These are phyloP conservation scores for Drosophila nasuta DNA, from an alignment of 1,140 invertebrate species.

Conservation along the genomic window DNA sequence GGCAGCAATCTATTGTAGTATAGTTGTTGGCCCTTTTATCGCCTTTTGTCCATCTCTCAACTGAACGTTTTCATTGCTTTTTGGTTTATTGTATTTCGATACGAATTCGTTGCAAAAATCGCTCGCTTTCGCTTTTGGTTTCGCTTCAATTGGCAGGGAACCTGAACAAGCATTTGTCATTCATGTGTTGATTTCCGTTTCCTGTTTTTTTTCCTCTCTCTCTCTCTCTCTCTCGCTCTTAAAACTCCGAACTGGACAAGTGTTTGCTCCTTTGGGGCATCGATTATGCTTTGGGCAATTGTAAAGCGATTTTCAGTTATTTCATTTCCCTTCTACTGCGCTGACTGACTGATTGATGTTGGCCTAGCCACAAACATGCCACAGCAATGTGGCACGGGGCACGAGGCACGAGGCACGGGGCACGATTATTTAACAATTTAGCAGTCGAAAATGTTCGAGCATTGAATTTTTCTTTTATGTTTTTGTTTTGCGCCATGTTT, in stretches of 20 bases:
- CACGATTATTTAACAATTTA: constrained; percentile 82
- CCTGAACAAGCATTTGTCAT: constrained; percentile 77
- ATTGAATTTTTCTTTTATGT: constrained; percentile 24
- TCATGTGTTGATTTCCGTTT: constrained; percentile 84
- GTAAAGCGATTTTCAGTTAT: constrained; percentile 84
- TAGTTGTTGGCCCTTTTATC: constrained; percentile 73
- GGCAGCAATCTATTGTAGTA: constrained; percentile 59
- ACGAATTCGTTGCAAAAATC: constrained; percentile 37
- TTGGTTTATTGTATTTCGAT: constrained; percentile 48
- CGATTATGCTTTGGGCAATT: constrained; percentile 78
- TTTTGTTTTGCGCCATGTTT: constrained; percentile 15
- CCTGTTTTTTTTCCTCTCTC: constrained; percentile 37
- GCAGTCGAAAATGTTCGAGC: constrained; percentile 57
- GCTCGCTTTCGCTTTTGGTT: background rate
- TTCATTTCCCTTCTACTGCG: constrained; percentile 45
- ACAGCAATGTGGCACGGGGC: constrained; percentile 25
- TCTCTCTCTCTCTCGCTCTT: background rate
- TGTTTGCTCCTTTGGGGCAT: constrained; percentile 83
- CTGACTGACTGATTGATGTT: constrained; percentile 70
- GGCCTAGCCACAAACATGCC: constrained; percentile 73
- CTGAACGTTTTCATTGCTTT: constrained; percentile 7
- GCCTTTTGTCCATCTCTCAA: constrained; percentile 57
- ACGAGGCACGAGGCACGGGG: constrained; percentile 1
- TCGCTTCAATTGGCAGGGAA: constrained; percentile 54
- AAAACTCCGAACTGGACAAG: constrained; percentile 46